Evolutionary conservation across 1,140 invertebrate species (phyloP).

Genomic region (Drosophila littoralis): DNA sequence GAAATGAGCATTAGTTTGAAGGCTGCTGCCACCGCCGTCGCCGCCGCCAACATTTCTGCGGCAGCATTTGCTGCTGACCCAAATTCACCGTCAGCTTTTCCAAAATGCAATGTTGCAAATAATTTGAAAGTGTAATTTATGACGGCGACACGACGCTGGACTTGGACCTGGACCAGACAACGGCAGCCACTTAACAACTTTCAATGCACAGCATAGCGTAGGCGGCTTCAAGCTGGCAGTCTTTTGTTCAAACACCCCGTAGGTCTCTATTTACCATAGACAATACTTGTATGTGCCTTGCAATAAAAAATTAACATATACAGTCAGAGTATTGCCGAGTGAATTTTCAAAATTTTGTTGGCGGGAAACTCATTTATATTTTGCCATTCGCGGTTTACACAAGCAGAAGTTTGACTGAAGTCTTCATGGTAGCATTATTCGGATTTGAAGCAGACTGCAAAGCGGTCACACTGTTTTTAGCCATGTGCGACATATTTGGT

Average conservation of each 20-base stretch:
- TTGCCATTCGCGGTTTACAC: too few relatives aligned
- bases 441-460: too few relatives aligned
- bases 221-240: conserved; percentile 26
- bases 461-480: too few relatives aligned
- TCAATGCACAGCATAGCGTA: conserved; percentile 29
- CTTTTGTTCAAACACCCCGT: conserved; percentile 15
- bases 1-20: conserved; percentile 57
- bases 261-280: conserved; percentile 4
- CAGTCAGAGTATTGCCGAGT: background rate
- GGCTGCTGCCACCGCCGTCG: conserved; percentile 43
- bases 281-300: background rate
- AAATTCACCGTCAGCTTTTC: conserved; percentile 57
- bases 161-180: conserved; percentile 36
- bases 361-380: background rate
- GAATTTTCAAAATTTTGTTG: background rate
- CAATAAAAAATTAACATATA: conserved; percentile 5
- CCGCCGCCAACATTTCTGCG: conserved; percentile 7
- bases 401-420: too few relatives aligned
- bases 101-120: conserved; percentile 59
- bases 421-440: too few relatives aligned
- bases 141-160: conserved; percentile 55
- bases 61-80: conserved; percentile 38
- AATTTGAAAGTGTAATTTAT: conserved; percentile 71
- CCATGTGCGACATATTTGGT: too few relatives aligned
- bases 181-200: conserved; percentile 42